phyloP scores from a whole-genome alignment of 2,797 vertebrate genomes.

The Phyllotis vaccarum region DNA sequence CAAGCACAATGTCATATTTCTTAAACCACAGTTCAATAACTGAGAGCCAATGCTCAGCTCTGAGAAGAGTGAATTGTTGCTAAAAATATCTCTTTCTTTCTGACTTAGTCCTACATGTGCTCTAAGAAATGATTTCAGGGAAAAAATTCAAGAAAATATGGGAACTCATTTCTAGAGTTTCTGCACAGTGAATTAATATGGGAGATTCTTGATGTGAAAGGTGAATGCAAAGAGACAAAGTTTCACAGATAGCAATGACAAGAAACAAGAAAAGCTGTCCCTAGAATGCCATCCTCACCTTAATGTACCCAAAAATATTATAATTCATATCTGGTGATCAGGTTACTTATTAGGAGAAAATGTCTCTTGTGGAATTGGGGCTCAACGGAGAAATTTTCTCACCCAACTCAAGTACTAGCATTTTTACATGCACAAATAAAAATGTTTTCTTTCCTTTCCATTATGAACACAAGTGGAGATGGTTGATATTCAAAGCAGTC shows the following conservation, averaged over 20 bases:
- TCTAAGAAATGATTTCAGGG: slow-evolving; percentile 54
- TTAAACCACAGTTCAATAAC: slow-evolving; percentile 32
- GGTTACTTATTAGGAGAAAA: background rate
- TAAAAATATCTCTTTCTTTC: slow-evolving; percentile 63
- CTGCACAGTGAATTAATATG: background rate
- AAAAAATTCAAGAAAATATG: slow-evolving; percentile 56
- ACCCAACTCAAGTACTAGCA: background rate
- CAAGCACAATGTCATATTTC: slow-evolving; percentile 12
- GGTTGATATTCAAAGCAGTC: background rate
- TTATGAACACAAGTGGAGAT: background rate
- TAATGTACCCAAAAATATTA: background rate
- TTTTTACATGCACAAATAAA: background rate
- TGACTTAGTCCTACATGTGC: slow-evolving; percentile 13
- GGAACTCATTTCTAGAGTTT: slow-evolving; percentile 22
- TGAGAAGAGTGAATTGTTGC: slow-evolving; percentile 28
- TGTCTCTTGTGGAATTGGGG: background rate
- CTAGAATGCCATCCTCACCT: background rate
- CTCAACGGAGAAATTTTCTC: background rate
- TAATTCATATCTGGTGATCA: background rate
- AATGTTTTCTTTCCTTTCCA: background rate
- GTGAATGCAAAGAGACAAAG: background rate
- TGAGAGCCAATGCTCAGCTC: slow-evolving; percentile 24
- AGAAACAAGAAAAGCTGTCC: background rate
- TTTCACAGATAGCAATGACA: background rate
- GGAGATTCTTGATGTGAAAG: background rate